Evolutionary conservation across 2,113 vertebrate genomes (phyloP).

Genomic region (Himantopus leucocephalus): DNA sequence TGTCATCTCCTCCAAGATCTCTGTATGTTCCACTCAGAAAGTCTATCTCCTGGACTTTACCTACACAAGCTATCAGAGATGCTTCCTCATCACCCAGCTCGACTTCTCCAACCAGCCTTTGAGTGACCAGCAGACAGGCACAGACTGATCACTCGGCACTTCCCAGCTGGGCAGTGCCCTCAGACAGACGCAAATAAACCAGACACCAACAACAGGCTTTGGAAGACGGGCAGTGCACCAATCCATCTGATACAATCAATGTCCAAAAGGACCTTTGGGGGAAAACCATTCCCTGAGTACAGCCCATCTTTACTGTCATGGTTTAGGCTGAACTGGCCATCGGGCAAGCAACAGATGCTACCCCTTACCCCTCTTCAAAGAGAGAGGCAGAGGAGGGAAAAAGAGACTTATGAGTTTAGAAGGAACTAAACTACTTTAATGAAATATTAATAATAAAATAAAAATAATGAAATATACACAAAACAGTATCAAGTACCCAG

Average conservation of each 20-base stretch:
- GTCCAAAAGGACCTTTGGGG: background rate
- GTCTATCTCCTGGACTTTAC: background rate
- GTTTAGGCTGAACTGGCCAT: too few species aligned
- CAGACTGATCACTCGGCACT: background rate
- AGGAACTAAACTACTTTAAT: too few species aligned
- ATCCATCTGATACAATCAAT: rapidly evolving
- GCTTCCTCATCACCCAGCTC: background rate
- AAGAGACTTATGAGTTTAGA: too few species aligned
- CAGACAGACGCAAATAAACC: too few species aligned
- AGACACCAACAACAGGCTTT: background rate
- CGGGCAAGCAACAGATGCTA: too few species aligned
- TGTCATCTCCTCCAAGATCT: background rate
- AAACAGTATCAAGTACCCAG: too few species aligned
- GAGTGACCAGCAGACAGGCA: background rate
- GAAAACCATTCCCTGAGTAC: background rate
- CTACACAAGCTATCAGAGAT: background rate
- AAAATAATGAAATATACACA: too few species aligned
- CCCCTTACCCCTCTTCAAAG: too few species aligned
- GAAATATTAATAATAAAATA: too few species aligned
- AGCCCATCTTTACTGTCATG: too few species aligned
- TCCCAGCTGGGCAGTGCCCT: background rate
- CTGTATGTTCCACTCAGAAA: background rate
- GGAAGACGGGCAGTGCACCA: background rate
- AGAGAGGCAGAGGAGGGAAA: too few species aligned
- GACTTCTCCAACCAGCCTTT: background rate